Evolutionary conservation across 2,888 invertebrate species (phyloP), one percentile per base, ranked within the genome.

Genomic region (Brachycybe producta): DNA sequence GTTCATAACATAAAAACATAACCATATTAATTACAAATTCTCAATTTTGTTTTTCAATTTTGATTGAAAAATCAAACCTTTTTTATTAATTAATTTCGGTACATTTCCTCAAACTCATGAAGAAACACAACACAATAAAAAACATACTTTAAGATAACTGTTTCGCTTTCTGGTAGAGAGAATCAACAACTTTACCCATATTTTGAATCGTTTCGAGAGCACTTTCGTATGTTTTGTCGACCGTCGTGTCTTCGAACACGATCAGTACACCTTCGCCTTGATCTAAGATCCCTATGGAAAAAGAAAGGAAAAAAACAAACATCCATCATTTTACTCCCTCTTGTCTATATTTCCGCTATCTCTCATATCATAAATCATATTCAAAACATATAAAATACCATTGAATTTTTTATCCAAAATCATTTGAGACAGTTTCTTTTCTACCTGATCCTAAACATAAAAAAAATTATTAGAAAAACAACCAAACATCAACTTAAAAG

Each of bases 151-250:
- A 94, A 72, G 91, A 90, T 58, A 98, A 78, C 72, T 95, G 95
- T 75, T 97, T 95, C 58, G 97, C 95, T 75, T 95, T 95, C 76
- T 92, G 91, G 74, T 97, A 98, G 61, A 98, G 78, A 47, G 95
- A 91, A 71, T 98, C 98, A 61, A 98, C 95, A 64, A 98, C 98
- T 77, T 95, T 95, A 63, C 95, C 92, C 92, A 99, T 94, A 70
- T 87, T 92, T 67, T 94, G 92, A 68, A 99, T 90, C 55, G 94
- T 94, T 68, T 92, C 92, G 66, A 99, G 73, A 51, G 95, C 91
- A 64, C 88, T 86, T 74, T 92, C 94, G 64, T 97, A 99, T 19
- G 97, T 97, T 68, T 91, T 90, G 69, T 99, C 97, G 52, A 86
- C 80, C 41, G 84, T 80, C 52, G 84, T 82, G 65, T 92, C 90